Conservation (phyloP, 2,797 vertebrate genomes). For the Spinus olivaceus region DNA sequence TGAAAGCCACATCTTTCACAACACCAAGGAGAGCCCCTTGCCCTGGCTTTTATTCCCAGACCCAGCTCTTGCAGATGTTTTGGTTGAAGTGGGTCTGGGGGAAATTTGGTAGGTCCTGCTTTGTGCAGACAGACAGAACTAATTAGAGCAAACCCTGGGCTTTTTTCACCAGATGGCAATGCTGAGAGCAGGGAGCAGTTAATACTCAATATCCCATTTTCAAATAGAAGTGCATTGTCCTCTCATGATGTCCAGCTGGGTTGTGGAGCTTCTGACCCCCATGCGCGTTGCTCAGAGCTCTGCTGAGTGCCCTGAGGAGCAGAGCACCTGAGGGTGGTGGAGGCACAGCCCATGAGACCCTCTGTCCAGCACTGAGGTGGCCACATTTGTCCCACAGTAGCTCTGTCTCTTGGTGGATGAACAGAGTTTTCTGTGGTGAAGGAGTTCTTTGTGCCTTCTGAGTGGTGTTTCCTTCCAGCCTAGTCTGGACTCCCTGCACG, state of each 20-base stretch:
- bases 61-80: not conserved
- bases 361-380: not conserved
- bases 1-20: not conserved
- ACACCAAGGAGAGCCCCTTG: not conserved
- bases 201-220: not conserved
- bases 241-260: not conserved
- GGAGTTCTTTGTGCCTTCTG: not conserved
- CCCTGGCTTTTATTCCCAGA: not conserved
- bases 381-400: not conserved
- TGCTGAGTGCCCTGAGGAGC: not conserved
- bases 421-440: not conserved
- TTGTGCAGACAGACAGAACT: not conserved
- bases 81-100: not conserved
- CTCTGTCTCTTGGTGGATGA: not conserved
- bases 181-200: not conserved
- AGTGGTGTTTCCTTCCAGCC: not conserved
- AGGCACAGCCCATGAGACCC: not conserved
- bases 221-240: not conserved
- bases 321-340: not conserved
- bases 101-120: not conserved
- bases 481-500: not conserved
- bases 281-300: not conserved
- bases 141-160: not conserved
- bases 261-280: not conserved
- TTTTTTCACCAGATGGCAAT: not conserved